phyloP scores from a whole-genome alignment of 2,113 vertebrate genomes.

The Mormyrus lacerda region DNA sequence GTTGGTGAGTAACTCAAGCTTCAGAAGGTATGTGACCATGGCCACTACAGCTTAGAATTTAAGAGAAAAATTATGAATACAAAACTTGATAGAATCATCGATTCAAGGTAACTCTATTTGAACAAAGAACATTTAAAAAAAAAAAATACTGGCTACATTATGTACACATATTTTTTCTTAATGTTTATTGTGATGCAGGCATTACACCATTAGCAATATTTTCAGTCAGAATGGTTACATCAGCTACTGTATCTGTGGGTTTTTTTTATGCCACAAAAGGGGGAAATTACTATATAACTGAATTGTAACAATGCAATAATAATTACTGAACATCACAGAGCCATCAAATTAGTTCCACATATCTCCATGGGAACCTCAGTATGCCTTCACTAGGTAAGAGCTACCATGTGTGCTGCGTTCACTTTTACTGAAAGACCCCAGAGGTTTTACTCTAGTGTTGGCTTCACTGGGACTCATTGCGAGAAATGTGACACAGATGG shows the following conservation, averaged over 20 bases:
- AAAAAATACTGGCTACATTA: neutral
- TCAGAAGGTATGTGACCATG: neutral
- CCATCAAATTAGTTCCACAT: neutral
- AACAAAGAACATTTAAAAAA: neutral
- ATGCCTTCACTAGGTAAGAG: neutral
- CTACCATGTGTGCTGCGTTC: neutral
- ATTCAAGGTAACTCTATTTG: neutral
- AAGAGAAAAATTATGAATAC: neutral
- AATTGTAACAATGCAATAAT: neutral
- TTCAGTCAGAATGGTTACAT: neutral
- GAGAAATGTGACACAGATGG: neutral
- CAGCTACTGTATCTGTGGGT: neutral
- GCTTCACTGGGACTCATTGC: neutral
- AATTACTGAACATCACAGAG: neutral
- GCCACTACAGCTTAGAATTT: neutral
- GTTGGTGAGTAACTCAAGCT: neutral
- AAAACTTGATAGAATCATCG: neutral
- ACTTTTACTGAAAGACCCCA: neutral
- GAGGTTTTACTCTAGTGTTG: neutral
- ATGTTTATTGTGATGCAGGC: neutral
- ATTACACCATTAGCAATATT: neutral
- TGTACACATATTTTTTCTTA: neutral
- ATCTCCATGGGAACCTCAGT: neutral
- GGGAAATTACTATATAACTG: neutral
- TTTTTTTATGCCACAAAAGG: neutral